Evolutionary conservation across 2,113 vertebrate species (phyloP), one percentile per base, ranked within the genome.

Genomic region (rat (Rattus norvegicus)): DNA sequence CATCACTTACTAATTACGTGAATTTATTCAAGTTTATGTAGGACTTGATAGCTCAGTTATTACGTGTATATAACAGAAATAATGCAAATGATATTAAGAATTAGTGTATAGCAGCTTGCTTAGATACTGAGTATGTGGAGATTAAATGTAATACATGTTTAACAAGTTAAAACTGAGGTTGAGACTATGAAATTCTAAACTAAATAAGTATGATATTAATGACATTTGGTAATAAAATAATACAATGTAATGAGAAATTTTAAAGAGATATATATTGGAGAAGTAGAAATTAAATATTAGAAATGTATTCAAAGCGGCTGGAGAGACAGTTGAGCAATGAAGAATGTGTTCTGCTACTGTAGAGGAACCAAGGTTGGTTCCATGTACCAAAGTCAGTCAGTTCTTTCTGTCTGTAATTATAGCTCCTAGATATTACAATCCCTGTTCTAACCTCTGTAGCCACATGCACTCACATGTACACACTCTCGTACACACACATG

Each of bases 131-230:
- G 8, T 80, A 61, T 96, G 90, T 95, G 56, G 83, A 49, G 5
- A 77, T 67, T 61, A 72, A 97, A 91, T 94, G 33, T 89, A 39
- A 16, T 54, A 69, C 88, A 90, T 76, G 72, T 72, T 54, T 95
- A 93, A 88, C 4, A 69, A 75, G 33, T 10, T 76, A 3, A 80
- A 83, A 1, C 28, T 88, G 17, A 0, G 26, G 10, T 17, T 93
- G 14, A 86, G 19, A 88, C 39, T 28, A 30, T 91, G 19, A 67
- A 94, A 93, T 93, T 28, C 33, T 76, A 84, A 75, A 81, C 13
- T 87, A 5, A 61, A 73, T 30, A 65, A 81, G 36, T 47, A 86
- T 90, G 47, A 85, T 8, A 63, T 22, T 91, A 24, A 33, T 61
- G 94, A 89, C n/a, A 76, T 89, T 67, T 89, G 22, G 7, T 93